Conservation (phyloP, 2,113 vertebrate species). For the Hippocampus comes region DNA sequence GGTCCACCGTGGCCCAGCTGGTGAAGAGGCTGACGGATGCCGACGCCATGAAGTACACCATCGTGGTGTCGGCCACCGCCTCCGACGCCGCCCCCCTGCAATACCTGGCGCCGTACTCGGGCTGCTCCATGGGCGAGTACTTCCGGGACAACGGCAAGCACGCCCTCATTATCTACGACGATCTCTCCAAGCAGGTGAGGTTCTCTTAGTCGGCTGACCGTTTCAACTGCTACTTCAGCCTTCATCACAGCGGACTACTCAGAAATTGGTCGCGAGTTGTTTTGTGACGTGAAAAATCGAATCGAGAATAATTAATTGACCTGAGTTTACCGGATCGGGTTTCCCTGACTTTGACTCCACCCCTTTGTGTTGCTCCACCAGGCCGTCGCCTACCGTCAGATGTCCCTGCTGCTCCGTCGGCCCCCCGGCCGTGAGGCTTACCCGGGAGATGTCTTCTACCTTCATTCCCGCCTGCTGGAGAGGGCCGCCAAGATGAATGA, state of each 20-base stretch:
- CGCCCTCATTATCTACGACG: constrained; percentile 94
- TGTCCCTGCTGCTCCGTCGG: constrained; percentile 94
- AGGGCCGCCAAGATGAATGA: constrained; percentile 98
- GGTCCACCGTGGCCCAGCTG: constrained; percentile 95
- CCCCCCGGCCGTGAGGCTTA: constrained; percentile 97
- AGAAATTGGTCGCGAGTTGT: background rate
- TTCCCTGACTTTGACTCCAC: too few species aligned
- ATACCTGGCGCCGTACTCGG: constrained; percentile 95
- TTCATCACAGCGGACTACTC: background rate
- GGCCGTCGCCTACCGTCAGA: constrained; percentile 97
- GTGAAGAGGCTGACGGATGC: constrained; percentile 94
- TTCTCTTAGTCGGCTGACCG: background rate
- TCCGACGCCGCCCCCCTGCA: constrained; percentile 95
- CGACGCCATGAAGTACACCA: constrained; percentile 98
- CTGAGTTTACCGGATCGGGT: too few species aligned
- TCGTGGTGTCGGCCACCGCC: constrained; percentile 94
- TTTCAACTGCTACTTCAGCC: background rate
- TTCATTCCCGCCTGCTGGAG: constrained; percentile 95
- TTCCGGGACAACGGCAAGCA: constrained; percentile 98
- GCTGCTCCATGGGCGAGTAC: constrained; percentile 98
- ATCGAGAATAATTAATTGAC: background rate
- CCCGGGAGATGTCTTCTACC: constrained; percentile 94
- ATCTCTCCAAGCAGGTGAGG: constrained; percentile 94
- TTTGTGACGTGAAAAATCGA: background rate
- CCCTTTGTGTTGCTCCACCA: constrained; percentile 30